These are phyloP conservation scores for Callipepla squamata DNA, from an alignment of 2,113 vertebrate genomes.

Conservation along the genomic window DNA sequence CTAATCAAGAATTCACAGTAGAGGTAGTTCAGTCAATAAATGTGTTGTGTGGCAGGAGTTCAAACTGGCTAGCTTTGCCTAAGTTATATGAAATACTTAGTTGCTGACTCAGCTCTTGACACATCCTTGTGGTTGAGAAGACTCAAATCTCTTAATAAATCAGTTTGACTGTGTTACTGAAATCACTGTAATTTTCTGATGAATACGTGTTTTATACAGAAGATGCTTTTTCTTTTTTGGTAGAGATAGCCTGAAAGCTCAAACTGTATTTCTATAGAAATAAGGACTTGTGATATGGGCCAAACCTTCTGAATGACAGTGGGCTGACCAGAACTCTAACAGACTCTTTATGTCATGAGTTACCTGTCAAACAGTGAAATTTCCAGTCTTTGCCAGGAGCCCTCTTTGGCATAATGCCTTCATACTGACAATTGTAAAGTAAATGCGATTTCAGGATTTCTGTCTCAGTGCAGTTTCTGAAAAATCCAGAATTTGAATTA, in stretches of 20 bases:
- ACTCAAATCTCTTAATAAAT: not conserved
- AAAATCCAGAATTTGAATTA: not conserved
- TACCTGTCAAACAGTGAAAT: not conserved
- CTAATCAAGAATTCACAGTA: not conserved
- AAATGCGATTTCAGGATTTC: not conserved
- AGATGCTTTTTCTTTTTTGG: not conserved
- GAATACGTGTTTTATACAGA: not conserved
- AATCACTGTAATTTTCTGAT: not conserved
- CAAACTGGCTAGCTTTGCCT: not conserved
- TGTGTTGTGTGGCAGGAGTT: not conserved
- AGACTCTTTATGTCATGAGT: not conserved
- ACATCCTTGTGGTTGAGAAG: not conserved
- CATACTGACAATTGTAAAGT: not conserved
- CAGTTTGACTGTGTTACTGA: not conserved
- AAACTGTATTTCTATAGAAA: not conserved
- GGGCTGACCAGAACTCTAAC: not conserved
- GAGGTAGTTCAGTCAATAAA: not conserved
- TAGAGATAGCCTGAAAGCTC: accelerated
- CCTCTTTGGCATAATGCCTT: not conserved
- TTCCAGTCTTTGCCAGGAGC: not conserved
- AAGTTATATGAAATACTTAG: not conserved
- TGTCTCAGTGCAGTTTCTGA: not conserved
- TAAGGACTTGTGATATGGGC: not conserved
- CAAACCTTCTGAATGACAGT: not conserved
- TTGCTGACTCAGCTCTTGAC: not conserved